A percentile compares a stretch with the other conserved stretches of the same genome.
Conservation (phyloP, 2,113 vertebrate genomes). For the Donacobius atricapilla region DNA sequence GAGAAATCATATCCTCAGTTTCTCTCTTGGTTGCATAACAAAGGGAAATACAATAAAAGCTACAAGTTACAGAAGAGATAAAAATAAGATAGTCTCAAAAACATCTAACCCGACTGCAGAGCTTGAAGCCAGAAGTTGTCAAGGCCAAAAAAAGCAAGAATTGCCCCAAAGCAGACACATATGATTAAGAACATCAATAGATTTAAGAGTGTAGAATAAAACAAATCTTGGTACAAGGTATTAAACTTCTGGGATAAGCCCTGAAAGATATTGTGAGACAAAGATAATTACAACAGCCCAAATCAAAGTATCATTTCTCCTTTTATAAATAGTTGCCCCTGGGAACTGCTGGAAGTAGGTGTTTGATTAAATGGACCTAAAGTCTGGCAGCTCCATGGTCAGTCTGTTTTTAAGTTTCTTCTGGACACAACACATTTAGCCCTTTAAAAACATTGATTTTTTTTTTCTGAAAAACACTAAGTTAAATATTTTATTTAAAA, state of each 20-base stretch:
- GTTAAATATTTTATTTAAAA: neutral
- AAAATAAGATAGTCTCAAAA: slow-evolving; percentile 24
- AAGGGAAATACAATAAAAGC: slow-evolving; percentile 45
- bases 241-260: neutral
- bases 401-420: neutral
- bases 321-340: neutral
- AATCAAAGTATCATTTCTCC: neutral
- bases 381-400: neutral
- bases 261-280: neutral
- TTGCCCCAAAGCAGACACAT: neutral
- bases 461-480: neutral
- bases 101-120: neutral
- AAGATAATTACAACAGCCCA: neutral
- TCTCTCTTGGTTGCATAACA: slow-evolving; percentile 7
- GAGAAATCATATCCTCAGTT: slow-evolving; percentile 20
- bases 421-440: neutral
- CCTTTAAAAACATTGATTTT: neutral
- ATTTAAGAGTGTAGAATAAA: neutral
- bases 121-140: neutral
- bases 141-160: neutral
- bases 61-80: slow-evolving; percentile 27
- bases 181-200: neutral
- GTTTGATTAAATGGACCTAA: neutral
- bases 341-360: neutral
- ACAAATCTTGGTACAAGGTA: neutral